Evolutionary conservation across 2,797 vertebrate genomes (phyloP).

Genomic region (Anguilla megastoma): DNA sequence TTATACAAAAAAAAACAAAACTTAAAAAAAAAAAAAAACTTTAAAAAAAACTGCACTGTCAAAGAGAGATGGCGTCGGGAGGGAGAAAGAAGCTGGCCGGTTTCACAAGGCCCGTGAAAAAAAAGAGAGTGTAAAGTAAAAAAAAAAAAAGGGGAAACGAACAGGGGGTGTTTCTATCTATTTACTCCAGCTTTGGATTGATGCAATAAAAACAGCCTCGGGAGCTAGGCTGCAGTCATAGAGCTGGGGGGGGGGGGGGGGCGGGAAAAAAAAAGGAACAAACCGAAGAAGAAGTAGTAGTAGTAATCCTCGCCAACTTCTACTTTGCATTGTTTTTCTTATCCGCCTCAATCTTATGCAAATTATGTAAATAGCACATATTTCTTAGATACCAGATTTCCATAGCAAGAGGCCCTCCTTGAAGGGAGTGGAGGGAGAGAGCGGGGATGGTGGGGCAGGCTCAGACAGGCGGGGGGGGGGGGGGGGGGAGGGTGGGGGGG

Average conservation of each 20-base stretch:
- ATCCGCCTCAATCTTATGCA: conserved; percentile 57
- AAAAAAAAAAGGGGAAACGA: conserved; percentile 30
- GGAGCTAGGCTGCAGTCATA: conserved; percentile 43
- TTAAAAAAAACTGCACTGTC: conserved; percentile 61
- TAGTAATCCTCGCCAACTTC: conserved; percentile 48
- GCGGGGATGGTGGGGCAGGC: conserved; percentile 9
- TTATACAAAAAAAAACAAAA: conserved; percentile 71
- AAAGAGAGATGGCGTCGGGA: conserved; percentile 66
- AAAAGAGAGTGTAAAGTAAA: not conserved
- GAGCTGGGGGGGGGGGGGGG: not conserved
- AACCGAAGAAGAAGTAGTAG: conserved; percentile 38
- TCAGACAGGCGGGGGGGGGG: conserved; percentile 31
- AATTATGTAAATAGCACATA: conserved; percentile 65
- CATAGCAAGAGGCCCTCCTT: conserved; percentile 53
- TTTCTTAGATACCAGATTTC: conserved; percentile 59
- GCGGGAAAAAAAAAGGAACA: conserved; percentile 32
- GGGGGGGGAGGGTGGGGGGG: not conserved
- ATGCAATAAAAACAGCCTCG: conserved; percentile 51
- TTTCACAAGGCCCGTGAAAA: conserved; percentile 69
- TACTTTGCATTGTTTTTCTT: conserved; percentile 63
- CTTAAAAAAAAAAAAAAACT: conserved; percentile 67
- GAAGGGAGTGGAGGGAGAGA: conserved; percentile 46
- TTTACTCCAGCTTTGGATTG: conserved; percentile 60
- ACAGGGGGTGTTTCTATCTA: conserved; percentile 65
- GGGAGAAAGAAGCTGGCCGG: conserved; percentile 32